Base-by-base conservation (phyloP, 2,113 vertebrate genomes). In the Indicator maculatus region DNA sequence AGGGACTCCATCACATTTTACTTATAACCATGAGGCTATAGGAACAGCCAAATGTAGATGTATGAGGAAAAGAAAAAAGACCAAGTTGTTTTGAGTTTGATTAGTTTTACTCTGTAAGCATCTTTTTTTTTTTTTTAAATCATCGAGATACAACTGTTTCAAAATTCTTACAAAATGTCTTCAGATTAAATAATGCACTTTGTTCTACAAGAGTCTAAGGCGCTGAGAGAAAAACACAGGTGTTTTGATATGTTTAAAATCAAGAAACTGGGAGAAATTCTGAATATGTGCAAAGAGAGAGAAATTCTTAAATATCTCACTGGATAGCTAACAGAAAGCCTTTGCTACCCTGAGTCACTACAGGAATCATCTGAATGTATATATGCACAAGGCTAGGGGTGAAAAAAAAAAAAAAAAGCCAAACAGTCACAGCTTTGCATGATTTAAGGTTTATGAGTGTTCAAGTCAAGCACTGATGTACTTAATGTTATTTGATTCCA, bases 221-320 rank as follows among this genome's bases (percentile, higher is more conserved):
- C 7, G 2, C 20, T 50, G 10, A 47, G 33, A 2, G 7, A n/a
- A 53, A 21, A 3, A 1, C 39, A 6, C 8, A 77, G 47, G 2
- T 10, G 6, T 58, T 72, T 31, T 44, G 15, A 58, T 44, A 31
- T 0, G 2, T 56, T 66, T 69, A 11, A 69, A 83, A 69, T 23
- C 55, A 56, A 52, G 26, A 77, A 39, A 58, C 20, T 14, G 20
- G 5, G 21, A 39, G 8, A 59, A 1, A 45, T 64, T 66, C 8
- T 89, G 30, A 5, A 24, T 45, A 50, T 16, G 45, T 19, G 45
- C 45, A 47, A 45, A 36, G 18, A 52, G 5, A 55, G 33, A 44
- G 20, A 64, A 5, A 31, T 65, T 55, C 44, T 82, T 58, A 82
- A 67, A 84, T 66, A 39, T 7, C 23, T 77, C 15, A 16, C 5